These are phyloP conservation scores for Parnassius glacialis DNA, from an alignment of 2,888 invertebrate genomes.

Conservation along the genomic window DNA sequence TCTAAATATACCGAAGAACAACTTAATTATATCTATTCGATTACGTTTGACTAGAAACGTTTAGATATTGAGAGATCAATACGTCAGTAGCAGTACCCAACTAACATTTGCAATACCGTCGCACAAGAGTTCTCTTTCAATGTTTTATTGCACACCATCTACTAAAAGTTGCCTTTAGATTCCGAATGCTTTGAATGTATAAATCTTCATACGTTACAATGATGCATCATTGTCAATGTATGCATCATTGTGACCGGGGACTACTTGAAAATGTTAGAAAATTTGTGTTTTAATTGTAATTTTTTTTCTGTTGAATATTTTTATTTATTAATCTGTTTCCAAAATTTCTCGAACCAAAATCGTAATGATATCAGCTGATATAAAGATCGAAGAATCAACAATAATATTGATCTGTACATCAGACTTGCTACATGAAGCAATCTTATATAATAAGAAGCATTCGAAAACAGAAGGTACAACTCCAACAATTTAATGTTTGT, in stretches of 20 bases:
- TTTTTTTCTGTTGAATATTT: too few relatives aligned
- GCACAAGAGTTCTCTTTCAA: conserved; percentile 31
- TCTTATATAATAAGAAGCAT: conserved; percentile 17
- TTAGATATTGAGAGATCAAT: conserved; percentile 66
- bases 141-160: conserved; percentile 27
- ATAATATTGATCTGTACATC: background rate
- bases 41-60: conserved; percentile 74
- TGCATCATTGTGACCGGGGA: too few relatives aligned
- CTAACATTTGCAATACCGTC: conserved; percentile 29
- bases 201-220: background rate
- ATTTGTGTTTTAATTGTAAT: too few relatives aligned
- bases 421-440: background rate
- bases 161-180: conserved; percentile 34
- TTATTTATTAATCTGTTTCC: too few relatives aligned
- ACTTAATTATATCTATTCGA: conserved; percentile 53
- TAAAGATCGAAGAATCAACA: background rate
- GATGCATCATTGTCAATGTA: too few relatives aligned
- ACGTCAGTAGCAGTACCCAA: conserved; percentile 27
- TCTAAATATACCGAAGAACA: conserved; percentile 47
- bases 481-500: conserved; percentile 38
- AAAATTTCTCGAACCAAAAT: too few relatives aligned
- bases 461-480: conserved; percentile 40
- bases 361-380: background rate
- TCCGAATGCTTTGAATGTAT: conserved; percentile 33
- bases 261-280: too few relatives aligned